Evolutionary conservation across 2,113 vertebrate species (phyloP).

Genomic region (Sapajus apella): DNA sequence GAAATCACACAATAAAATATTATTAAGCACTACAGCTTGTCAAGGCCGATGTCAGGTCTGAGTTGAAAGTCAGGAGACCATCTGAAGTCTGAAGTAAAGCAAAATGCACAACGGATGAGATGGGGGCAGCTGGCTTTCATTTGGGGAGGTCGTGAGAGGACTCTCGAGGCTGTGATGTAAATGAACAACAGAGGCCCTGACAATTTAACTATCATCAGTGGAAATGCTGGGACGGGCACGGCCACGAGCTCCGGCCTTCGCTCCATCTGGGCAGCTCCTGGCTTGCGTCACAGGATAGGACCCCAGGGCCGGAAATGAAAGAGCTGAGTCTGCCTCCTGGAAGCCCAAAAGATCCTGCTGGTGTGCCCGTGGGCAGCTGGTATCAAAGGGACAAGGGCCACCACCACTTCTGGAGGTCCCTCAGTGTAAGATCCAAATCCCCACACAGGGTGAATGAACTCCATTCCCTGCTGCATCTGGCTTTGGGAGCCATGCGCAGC

Average conservation of each 20-base stretch:
- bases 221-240: slow-evolving; percentile 86
- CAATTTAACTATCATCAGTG: slow-evolving; percentile 94
- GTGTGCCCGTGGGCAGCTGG: slow-evolving; percentile 64
- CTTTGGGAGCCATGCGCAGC: neutral
- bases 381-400: slow-evolving; percentile 53
- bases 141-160: slow-evolving; percentile 88
- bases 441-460: too few relatives aligned
- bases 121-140: slow-evolving; percentile 93
- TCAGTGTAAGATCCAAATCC: neutral
- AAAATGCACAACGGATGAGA: slow-evolving; percentile 82
- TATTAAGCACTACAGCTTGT: slow-evolving; percentile 86
- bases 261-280: slow-evolving; percentile 86
- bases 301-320: slow-evolving; percentile 89
- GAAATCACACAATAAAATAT: slow-evolving; percentile 87
- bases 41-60: slow-evolving; percentile 85
- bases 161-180: slow-evolving; percentile 89
- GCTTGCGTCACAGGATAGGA: slow-evolving; percentile 83
- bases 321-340: slow-evolving; percentile 85
- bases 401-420: neutral
- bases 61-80: slow-evolving; percentile 84
- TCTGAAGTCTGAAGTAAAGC: slow-evolving; percentile 89
- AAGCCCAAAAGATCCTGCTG: slow-evolving; percentile 82
- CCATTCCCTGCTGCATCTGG: accelerated
- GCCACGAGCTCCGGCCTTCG: slow-evolving; percentile 79
- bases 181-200: slow-evolving; percentile 91